Percentiles rank a stretch among this genome's conserved stretches.
phyloP scores from a whole-genome alignment of 2,888 invertebrate genomes.

The Poecilus cupreus region DNA sequence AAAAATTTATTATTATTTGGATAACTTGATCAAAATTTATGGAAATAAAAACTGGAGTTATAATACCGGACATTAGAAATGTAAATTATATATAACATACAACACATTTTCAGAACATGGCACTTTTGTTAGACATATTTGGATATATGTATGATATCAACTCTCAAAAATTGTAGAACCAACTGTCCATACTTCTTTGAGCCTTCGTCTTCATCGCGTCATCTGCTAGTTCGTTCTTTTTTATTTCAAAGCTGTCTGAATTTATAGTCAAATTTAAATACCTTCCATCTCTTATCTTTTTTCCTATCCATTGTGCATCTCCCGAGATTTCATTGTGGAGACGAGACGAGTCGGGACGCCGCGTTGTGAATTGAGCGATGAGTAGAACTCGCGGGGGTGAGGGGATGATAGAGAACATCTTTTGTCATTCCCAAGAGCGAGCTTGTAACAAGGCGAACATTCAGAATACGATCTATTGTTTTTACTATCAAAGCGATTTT shows the following conservation, averaged over 20 bases:
- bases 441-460: too few relatives aligned
- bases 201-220: background rate
- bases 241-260: constrained; percentile 24
- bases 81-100: too few relatives aligned
- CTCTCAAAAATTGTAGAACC: too few relatives aligned
- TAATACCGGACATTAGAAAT: too few relatives aligned
- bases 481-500: too few relatives aligned
- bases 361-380: constrained; percentile 30
- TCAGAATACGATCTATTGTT: too few relatives aligned
- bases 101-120: too few relatives aligned
- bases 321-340: constrained; percentile 35
- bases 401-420: constrained; percentile 26
- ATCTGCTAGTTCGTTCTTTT: constrained; percentile 34
- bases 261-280: constrained; percentile 42
- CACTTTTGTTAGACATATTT: too few relatives aligned
- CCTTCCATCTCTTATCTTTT: constrained; percentile 36
- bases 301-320: constrained; percentile 46
- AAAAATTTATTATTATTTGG: too few relatives aligned
- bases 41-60: too few relatives aligned
- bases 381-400: background rate
- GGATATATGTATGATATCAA: too few relatives aligned
- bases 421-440: constrained; percentile 38
- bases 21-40: too few relatives aligned
- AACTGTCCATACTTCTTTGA: background rate
- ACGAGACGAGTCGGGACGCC: constrained; percentile 1